Base-by-base conservation (phyloP, 2,888 invertebrate genomes). In the Belgica antarctica region DNA sequence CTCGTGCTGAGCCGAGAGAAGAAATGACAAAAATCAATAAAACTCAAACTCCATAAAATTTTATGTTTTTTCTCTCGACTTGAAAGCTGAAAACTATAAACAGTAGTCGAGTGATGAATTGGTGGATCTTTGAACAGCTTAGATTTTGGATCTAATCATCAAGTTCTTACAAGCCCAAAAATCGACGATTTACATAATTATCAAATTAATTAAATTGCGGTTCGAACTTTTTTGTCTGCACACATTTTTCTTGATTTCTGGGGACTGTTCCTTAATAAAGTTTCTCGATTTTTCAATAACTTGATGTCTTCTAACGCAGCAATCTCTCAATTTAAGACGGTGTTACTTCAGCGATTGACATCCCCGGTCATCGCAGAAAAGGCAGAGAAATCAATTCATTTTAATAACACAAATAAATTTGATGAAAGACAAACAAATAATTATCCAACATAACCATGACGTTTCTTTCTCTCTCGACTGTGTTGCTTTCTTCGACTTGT, bases 401-500 rank as follows among this genome's bases (percentile, higher is more conserved):
- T 15, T 12, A 15, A n/a, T 12, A n/a, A 41, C 15, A 15, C 15
- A 12, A 41, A 41, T 41, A 41, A 41, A 41, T 41, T 41, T 41
- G n/a, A n/a, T 41, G 41, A 41, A n/a, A 15, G 15, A 41, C 15
- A 41, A 41, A 41, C 41, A 41, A 41, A 65, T 25, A 65, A 65
- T 65, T 65, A 65, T 47, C 46, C 65, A 65, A 65, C 47, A 27
- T 65, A 28, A 47, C 25, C 41, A 41, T 2, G n/a, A 2, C 41
- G 41, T 41, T 41, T n/a, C 41, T 12, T 41, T 41, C 41, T 41
- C 41, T 47, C 17, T 57, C 22, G 24, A 57, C 12, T 22, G 57
- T 22, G 31, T 63, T 46, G 46, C 19, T 63, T 62, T 62, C 41
- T 47, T 47, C 47, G 66, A 66, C 66, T 66, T 66, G 66, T 66